Evolutionary conservation across 1,140 invertebrate genomes (phyloP).

Genomic region (Ephestia elutella): DNA sequence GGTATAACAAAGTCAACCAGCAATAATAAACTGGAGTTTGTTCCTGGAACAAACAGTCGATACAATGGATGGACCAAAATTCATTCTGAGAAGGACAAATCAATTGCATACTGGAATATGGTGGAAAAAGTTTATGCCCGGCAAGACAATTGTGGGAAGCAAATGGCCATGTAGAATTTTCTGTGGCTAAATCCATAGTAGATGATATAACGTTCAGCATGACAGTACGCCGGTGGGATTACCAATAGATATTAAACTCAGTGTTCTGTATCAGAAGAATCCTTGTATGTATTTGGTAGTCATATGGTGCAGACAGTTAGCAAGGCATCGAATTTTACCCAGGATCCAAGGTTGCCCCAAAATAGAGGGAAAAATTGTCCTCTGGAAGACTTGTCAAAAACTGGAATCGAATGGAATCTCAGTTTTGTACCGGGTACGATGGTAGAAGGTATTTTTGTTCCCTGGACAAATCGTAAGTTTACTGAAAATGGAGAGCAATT

Average conservation of each 20-base stretch:
- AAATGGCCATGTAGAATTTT: conserved; percentile 76
- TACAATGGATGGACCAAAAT: conserved; percentile 78
- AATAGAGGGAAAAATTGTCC: conserved; percentile 77
- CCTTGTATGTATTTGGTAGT: conserved; percentile 78
- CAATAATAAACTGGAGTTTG: conserved; percentile 69
- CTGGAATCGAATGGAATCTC: conserved; percentile 76
- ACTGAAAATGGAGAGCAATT: conserved; percentile 83
- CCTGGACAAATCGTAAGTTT: conserved; percentile 81
- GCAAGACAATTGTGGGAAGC: conserved; percentile 72
- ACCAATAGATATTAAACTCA: conserved; percentile 77
- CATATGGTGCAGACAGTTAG: conserved; percentile 80
- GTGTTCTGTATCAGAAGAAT: conserved; percentile 71
- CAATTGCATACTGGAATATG: conserved; percentile 73
- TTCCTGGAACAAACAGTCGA: conserved; percentile 80
- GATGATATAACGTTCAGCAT: conserved; percentile 75
- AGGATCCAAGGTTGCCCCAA: conserved; percentile 66
- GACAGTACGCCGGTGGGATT: conserved; percentile 74
- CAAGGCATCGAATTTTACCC: conserved; percentile 82
- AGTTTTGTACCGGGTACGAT: conserved; percentile 83
- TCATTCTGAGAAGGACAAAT: conserved; percentile 82
- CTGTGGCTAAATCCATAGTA: conserved; percentile 75
- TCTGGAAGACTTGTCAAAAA: conserved; percentile 79
- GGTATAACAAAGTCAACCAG: conserved; percentile 69
- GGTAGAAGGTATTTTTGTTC: conserved; percentile 80
- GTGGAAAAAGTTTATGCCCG: conserved; percentile 78